Base-by-base conservation (phyloP, 2,113 vertebrate genomes). In the Pycnonotus jocosus region DNA sequence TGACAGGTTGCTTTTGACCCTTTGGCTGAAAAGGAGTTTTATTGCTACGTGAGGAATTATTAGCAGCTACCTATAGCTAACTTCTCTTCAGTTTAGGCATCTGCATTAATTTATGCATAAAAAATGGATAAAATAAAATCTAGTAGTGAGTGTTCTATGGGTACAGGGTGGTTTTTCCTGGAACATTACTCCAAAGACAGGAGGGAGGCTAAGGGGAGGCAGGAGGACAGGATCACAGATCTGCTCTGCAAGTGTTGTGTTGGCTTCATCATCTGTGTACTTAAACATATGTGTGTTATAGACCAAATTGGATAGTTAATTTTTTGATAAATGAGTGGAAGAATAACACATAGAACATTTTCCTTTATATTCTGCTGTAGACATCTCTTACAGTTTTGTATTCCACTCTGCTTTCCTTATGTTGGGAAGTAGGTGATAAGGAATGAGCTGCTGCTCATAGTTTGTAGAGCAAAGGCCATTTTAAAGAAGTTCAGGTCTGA, bases 151-250 rank as follows among this genome's bases (percentile, higher is more conserved):
- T n/a, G 23, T 87, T 77, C 73, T 21, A 6, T 33, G 25, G 17
- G 9, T 47, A 17, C 16, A 44, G 24, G 13, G 2, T 48, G 10
- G 5, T 57, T 42, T 6, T 42, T 37, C 15, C 38, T 48, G 31
- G 10, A 40, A 56, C 0, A 0, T 76, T 83, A 56, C 12, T 60
- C 44, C 19, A 44, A 14, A 65, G 44, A 27, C 44, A 30, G 3
- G 2, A 16, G 37, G 7, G 44, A 79, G 24, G 19, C 23, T 48
- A 27, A 68, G 9, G 7, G 12, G 17, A 66, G 22, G 17, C 47
- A 78, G 56, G 20, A 71, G 48, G 28, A n/a, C 13, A 19, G 28
- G 30, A 30, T 71, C 6, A 24, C 27, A 53, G 23, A 18, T 76
- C 20, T 48, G 24, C 4, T 57, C 50, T 80, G n/a, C 40, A 73